A percentile compares a stretch with the other conserved stretches of the same genome.
Evolutionary conservation across 2,797 vertebrate species (phyloP).

Genomic region (Notolabrus celidotus): DNA sequence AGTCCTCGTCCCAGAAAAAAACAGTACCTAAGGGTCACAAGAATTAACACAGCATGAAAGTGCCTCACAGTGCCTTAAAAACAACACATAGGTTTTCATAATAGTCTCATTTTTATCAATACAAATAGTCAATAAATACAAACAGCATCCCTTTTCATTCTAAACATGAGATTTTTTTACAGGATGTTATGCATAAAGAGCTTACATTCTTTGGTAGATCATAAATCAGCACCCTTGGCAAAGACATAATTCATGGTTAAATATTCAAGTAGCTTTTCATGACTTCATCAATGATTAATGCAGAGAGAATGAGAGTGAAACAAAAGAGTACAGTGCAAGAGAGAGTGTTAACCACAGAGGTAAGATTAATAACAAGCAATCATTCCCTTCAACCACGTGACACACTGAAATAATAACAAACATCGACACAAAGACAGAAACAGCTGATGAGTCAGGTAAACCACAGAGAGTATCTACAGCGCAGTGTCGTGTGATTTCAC

Average conservation of each 20-base stretch:
- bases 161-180: constrained; percentile 11
- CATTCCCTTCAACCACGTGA: not conserved
- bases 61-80: not conserved
- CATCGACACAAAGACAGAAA: not conserved
- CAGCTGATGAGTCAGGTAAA: not conserved
- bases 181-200: constrained; percentile 11
- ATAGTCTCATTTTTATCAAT: not conserved
- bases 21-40: no score
- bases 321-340: constrained; percentile 33
- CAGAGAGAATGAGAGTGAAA: constrained; percentile 34
- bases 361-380: not conserved
- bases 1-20: no score
- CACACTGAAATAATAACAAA: not conserved
- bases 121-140: constrained; percentile 7
- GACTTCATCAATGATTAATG: constrained; percentile 50
- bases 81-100: constrained; percentile 11
- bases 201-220: constrained; percentile 22
- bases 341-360: not conserved
- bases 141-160: constrained; percentile 1
- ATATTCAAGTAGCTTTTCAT: constrained; percentile 44
- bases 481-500: not conserved
- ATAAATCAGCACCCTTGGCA: constrained; percentile 39
- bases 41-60: no score
- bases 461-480: not conserved
- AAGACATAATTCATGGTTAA: constrained; percentile 41